Conservation (phyloP, 2,113 vertebrate genomes). For the Antigone vipio region DNA sequence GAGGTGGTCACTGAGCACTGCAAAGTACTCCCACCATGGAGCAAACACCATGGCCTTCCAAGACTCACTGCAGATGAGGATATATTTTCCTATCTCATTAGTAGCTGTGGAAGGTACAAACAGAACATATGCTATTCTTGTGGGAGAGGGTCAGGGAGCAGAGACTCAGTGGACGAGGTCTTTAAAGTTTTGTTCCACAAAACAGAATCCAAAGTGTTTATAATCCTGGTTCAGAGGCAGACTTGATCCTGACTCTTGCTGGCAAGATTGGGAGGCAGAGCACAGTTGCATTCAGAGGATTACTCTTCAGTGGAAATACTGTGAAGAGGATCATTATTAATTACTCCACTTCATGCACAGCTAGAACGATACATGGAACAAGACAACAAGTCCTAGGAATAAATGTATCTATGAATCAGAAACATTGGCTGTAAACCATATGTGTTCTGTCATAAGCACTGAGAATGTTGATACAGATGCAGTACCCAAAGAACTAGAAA, state of each 20-base stretch:
- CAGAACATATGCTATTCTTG: background rate
- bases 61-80: background rate
- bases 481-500: background rate
- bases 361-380: background rate
- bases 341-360: background rate
- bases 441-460: background rate
- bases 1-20: background rate
- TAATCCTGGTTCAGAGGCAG: background rate
- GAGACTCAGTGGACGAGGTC: background rate
- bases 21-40: background rate
- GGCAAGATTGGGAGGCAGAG: background rate
- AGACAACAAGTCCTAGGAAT: background rate
- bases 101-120: background rate
- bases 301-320: background rate
- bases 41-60: background rate
- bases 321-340: background rate
- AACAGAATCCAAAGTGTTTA: no score
- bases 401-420: background rate
- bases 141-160: background rate
- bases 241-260: background rate
- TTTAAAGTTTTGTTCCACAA: no score
- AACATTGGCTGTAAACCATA: background rate
- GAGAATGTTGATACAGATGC: background rate
- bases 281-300: background rate
- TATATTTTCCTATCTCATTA: background rate